Conservation (phyloP, 2,113 vertebrate species). For the Sigmodon hispidus region DNA sequence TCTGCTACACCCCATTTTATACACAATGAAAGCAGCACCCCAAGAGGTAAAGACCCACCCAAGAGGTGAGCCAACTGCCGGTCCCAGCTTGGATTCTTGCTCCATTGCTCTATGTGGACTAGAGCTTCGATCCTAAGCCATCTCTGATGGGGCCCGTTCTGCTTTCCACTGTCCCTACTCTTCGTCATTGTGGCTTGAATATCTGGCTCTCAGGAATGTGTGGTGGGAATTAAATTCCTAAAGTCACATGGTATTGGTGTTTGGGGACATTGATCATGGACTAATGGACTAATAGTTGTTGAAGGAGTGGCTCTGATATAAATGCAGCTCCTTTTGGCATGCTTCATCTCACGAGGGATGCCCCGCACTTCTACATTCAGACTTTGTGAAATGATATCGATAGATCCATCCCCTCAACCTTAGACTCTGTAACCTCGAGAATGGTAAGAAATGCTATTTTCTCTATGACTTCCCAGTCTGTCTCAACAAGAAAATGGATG, state of each 20-base stretch:
- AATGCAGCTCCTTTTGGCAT: background rate
- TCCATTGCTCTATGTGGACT: background rate
- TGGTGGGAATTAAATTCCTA: background rate
- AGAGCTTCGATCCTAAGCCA: background rate
- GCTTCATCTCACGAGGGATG: background rate
- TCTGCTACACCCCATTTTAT: background rate
- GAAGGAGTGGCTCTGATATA: background rate
- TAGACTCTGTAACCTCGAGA: background rate
- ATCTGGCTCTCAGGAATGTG: background rate
- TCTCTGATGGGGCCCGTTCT: background rate
- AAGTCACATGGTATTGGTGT: background rate
- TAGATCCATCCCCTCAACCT: background rate
- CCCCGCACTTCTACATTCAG: accelerated
- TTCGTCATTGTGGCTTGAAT: background rate
- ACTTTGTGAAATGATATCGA: background rate
- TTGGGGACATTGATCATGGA: background rate
- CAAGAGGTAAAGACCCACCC: background rate
- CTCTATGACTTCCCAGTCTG: background rate
- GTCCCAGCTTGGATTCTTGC: background rate
- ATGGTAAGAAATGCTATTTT: background rate
- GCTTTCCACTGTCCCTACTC: background rate
- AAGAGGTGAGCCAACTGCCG: background rate
- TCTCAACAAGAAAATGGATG: background rate
- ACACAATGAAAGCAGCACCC: background rate
- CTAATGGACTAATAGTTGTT: background rate